A percentile compares a stretch with the other conserved stretches of the same genome.
phyloP scores from a whole-genome alignment of 2,797 vertebrate species.

The Bucorvus abyssinicus region DNA sequence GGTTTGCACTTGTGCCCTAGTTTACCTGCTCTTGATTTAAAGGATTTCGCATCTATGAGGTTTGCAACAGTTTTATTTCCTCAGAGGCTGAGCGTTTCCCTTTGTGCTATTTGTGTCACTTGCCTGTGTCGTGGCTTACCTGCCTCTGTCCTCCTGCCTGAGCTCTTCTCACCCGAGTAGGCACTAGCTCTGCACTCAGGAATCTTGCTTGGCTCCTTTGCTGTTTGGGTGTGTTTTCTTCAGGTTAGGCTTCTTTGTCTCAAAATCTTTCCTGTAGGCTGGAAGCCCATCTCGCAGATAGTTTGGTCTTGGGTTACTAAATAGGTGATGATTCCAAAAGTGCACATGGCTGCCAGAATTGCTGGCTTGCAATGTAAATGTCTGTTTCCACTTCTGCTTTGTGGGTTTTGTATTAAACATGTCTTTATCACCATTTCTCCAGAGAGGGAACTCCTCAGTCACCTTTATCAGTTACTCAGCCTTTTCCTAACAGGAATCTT shows the following conservation, averaged over 20 bases:
- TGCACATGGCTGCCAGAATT: not conserved
- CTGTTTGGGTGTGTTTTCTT: not conserved
- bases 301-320: not conserved
- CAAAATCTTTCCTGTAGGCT: not conserved
- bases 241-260: not conserved
- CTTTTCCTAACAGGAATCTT: not conserved
- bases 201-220: not conserved
- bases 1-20: not conserved
- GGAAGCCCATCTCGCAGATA: not conserved
- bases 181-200: rapidly evolving
- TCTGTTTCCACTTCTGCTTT: not conserved
- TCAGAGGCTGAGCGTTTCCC: not conserved
- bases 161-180: not conserved
- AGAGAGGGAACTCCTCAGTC: not conserved
- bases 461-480: not conserved
- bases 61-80: not conserved
- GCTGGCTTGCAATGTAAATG: not conserved
- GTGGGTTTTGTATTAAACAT: not conserved
- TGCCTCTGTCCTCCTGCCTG: not conserved
- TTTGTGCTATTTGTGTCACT: rapidly evolving
- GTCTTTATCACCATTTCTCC: not conserved
- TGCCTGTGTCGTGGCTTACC: not conserved
- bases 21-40: not conserved
- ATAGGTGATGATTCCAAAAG: not conserved
- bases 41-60: not conserved